These are phyloP conservation scores for Xyrauchen texanus DNA, from an alignment of 2,113 vertebrate genomes.

Conservation along the genomic window DNA sequence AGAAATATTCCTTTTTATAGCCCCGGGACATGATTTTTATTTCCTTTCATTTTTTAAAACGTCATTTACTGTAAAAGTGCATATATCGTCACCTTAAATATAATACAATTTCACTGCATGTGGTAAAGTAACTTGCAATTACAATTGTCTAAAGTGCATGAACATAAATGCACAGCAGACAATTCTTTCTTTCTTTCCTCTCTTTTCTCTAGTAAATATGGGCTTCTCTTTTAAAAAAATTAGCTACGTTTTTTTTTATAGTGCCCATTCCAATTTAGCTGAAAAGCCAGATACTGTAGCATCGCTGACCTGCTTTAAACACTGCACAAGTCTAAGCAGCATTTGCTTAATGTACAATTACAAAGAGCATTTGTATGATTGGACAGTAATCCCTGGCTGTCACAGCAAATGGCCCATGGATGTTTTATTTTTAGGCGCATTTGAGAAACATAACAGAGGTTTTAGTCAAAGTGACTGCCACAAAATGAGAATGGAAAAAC, in stretches of 20 bases:
- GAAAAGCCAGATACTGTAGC: constrained; percentile 7
- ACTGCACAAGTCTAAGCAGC: constrained; percentile 46
- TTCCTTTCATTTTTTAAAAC: too few relatives aligned
- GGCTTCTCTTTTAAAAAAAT: not conserved
- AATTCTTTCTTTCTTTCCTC: not conserved
- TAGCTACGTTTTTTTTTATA: constrained; percentile 1
- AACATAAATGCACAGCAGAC: too few relatives aligned
- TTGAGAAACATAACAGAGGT: constrained; percentile 57
- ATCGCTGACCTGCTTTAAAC: constrained; percentile 17
- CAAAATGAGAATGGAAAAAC: constrained; percentile 34
- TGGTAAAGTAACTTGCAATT: too few relatives aligned
- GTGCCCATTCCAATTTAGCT: constrained; percentile 3
- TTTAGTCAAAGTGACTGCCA: constrained; percentile 38
- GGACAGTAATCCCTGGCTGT: constrained; percentile 70
- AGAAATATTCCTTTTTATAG: too few relatives aligned
- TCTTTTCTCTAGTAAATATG: not conserved
- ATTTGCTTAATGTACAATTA: constrained; percentile 66
- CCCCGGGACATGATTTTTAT: too few relatives aligned
- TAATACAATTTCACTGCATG: too few relatives aligned
- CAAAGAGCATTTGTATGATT: constrained; percentile 72
- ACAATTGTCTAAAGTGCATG: not conserved
- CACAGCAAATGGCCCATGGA: constrained; percentile 55
- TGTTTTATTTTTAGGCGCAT: constrained; percentile 68
- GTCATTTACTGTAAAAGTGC: too few relatives aligned
- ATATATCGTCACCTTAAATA: too few relatives aligned